Evolutionary conservation across 1,140 invertebrate species (phyloP), one percentile per base, ranked within the genome.

Genomic region (Stegodyphus dumicola): DNA sequence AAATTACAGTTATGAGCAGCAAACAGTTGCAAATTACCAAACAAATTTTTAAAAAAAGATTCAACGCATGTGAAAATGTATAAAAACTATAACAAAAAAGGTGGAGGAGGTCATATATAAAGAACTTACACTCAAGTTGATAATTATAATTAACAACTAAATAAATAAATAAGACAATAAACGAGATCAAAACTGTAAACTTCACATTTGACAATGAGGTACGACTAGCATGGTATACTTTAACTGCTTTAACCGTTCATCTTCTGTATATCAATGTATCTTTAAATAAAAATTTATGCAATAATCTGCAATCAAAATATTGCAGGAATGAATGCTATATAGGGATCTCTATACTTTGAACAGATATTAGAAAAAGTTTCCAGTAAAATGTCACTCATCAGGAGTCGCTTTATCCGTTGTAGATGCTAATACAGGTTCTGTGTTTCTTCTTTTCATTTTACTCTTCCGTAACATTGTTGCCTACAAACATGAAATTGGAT

Each of bases 401-500:
- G 78, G 67, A 3, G 54, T 69, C 33, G 78, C 53, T 73, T 81
- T 81, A 56, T 81, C 78, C 15, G 78, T 81, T 81, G 78, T 81
- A 18, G 78, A 64, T 73, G 78, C 78, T 65, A 89, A 75, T 56
- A 85, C 81, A 83, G 92, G 91, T 88, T 92, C 92, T 85, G 92
- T 92, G 87, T 92, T 92, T 71, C 92, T 89, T 70, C 92, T 88
- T 88, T 92, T 92, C 88, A 92, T 92, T 88, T 92, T 92, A 80
- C 89, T 91, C 88, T 92, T 92, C 87, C 91, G 90, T 75, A 92
- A 88, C 92, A 92, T 92, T 85, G 91, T 92, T 78, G 92, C 89
- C 89, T 89, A 75, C 51, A 79, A 33, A 33, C 33, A 33, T 33
- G 1, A 33, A 33, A 33, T 33, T 33, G 33, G 33, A 33, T 33